Evolutionary conservation across 2,113 vertebrate genomes (phyloP).

Genomic region (Rhynchomys soricoides): DNA sequence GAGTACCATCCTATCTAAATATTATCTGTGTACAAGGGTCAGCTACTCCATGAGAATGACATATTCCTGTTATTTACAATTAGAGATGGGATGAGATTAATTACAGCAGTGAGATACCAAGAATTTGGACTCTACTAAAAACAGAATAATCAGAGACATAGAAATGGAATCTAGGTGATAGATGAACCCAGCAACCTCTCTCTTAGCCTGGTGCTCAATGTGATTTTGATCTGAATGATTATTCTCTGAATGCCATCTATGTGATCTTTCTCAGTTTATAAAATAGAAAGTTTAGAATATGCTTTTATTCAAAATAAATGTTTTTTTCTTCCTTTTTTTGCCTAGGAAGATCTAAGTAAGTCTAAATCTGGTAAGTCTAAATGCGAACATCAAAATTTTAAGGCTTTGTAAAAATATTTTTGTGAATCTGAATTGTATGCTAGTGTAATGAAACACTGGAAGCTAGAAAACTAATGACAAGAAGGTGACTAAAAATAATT

Average conservation of each 20-base stretch:
- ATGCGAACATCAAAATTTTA: neutral
- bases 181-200: neutral
- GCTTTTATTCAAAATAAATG: slow-evolving; percentile 48
- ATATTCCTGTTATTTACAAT: neutral
- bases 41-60: neutral
- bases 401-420: neutral
- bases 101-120: neutral
- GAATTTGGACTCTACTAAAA: neutral
- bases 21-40: neutral
- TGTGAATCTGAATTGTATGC: neutral
- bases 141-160: neutral
- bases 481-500: neutral
- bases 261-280: neutral
- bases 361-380: neutral
- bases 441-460: neutral
- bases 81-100: neutral
- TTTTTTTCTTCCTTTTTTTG: slow-evolving; percentile 4
- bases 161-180: neutral
- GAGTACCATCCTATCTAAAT: neutral
- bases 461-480: neutral
- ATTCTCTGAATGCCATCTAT: slow-evolving; percentile 35
- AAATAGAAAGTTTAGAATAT: slow-evolving; percentile 18
- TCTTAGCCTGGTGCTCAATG: neutral
- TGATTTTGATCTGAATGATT: slow-evolving; percentile 8
- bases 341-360: neutral